Evolutionary conservation across 1,140 invertebrate genomes (phyloP).

Genomic region (Schlechtendalia chinensis): DNA sequence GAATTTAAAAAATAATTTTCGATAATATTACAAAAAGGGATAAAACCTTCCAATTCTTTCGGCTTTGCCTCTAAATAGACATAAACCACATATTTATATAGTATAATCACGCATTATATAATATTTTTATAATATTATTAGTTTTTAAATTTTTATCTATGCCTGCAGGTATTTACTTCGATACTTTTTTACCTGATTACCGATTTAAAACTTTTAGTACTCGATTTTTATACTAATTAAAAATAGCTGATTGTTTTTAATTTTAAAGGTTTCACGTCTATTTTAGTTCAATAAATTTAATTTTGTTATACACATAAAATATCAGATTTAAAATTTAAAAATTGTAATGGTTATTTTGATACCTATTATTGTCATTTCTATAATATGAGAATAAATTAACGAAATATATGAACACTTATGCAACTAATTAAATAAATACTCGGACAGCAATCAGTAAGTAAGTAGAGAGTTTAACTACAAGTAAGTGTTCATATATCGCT

Average conservation of each 20-base stretch:
- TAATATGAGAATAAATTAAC: no score
- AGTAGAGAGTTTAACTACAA: no score
- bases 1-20: conserved; percentile 14
- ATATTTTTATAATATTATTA: conserved; percentile 10
- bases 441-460: no score
- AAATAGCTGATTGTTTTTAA: conserved; percentile 3
- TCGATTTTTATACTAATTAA: conserved; percentile 1
- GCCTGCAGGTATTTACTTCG: conserved; percentile 6
- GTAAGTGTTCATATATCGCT: no score
- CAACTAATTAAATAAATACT: no score
- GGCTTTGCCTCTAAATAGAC: not conserved
- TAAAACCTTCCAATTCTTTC: not conserved
- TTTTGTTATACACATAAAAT: no score
- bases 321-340: no score
- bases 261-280: not conserved
- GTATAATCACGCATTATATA: conserved; percentile 13
- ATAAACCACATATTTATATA: conserved; percentile 14
- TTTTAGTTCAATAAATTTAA: not conserved
- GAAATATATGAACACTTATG: no score
- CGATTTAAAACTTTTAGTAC: not conserved
- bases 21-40: not conserved
- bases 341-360: no score
- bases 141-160: not conserved
- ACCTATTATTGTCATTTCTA: no score
- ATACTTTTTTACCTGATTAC: conserved; percentile 17